Evolutionary conservation across 2,888 invertebrate species (phyloP).

Genomic region (Chymomyza fuscimana): DNA sequence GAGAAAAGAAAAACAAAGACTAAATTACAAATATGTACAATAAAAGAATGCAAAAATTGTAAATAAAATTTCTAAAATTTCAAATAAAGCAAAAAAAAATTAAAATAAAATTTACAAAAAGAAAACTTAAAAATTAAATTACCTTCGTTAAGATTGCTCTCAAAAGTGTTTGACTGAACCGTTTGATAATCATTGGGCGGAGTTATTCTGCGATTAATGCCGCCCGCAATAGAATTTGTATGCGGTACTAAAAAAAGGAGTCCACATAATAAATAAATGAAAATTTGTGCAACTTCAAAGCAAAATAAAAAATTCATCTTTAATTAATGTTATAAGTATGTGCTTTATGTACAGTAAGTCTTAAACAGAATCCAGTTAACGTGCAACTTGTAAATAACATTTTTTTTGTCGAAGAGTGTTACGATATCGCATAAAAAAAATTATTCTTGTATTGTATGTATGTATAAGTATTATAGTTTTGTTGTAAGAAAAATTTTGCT

Average conservation of each 20-base stretch:
- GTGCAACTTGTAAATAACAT: not conserved
- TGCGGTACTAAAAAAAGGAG: slow-evolving; percentile 65
- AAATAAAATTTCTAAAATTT: no score
- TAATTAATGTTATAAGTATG: slow-evolving; percentile 7
- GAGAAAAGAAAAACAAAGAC: slow-evolving; percentile 35
- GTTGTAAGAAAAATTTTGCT: no score
- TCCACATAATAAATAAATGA: slow-evolving; percentile 36
- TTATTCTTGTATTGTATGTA: no score
- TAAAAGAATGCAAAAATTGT: slow-evolving; percentile 24
- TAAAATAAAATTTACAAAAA: slow-evolving; percentile 23
- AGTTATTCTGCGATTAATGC: slow-evolving; percentile 69
- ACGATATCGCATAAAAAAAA: not conserved
- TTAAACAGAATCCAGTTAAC: not conserved
- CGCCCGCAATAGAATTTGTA: slow-evolving; percentile 67
- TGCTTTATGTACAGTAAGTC: not conserved
- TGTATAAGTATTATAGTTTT: no score
- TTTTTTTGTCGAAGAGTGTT: not conserved
- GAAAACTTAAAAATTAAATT: slow-evolving; percentile 46
- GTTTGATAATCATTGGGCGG: slow-evolving; percentile 76
- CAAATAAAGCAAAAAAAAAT: not conserved
- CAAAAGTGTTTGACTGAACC: slow-evolving; percentile 66
- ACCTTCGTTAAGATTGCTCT: slow-evolving; percentile 76
- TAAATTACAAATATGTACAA: slow-evolving; percentile 35
- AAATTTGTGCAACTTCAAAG: slow-evolving; percentile 19
- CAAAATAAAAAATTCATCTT: slow-evolving; percentile 19